Conservation (phyloP, 2,888 invertebrate species). For the Chrysolina haemoptera region DNA sequence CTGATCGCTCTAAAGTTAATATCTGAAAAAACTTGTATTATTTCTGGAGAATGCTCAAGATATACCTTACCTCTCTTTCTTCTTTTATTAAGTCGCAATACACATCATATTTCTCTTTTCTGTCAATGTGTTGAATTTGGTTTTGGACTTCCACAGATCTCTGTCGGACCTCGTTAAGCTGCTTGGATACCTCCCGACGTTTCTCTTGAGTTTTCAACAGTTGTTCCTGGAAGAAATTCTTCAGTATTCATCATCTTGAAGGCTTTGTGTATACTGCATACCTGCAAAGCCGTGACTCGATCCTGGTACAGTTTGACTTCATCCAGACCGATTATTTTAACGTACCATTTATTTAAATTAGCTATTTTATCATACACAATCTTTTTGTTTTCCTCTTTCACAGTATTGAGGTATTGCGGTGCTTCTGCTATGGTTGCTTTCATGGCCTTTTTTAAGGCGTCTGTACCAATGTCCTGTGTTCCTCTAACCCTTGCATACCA, state of each 20-base stretch:
- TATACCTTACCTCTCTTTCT: slow-evolving; percentile 73
- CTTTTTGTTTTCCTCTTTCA: slow-evolving; percentile 58
- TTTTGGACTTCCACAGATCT: slow-evolving; percentile 80
- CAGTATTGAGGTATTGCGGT: slow-evolving; percentile 54
- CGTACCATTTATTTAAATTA: slow-evolving; percentile 76
- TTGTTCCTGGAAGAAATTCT: slow-evolving; percentile 71
- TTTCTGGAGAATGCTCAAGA: neutral
- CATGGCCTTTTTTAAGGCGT: slow-evolving; percentile 54
- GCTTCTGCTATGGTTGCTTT: slow-evolving; percentile 53
- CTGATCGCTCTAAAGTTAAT: slow-evolving; percentile 76
- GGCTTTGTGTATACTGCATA: slow-evolving; percentile 65
- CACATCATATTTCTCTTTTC: slow-evolving; percentile 79
- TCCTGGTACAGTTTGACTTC: slow-evolving; percentile 84
- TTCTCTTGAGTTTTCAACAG: slow-evolving; percentile 78
- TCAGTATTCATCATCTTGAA: neutral
- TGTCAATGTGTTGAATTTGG: slow-evolving; percentile 82
- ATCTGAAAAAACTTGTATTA: slow-evolving; percentile 65
- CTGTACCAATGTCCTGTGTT: slow-evolving; percentile 13
- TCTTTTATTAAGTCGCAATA: slow-evolving; percentile 83
- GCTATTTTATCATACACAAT: slow-evolving; percentile 68
- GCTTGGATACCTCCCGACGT: slow-evolving; percentile 75
- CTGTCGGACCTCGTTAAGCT: slow-evolving; percentile 75
- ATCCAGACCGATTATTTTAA: slow-evolving; percentile 83
- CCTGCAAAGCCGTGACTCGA: slow-evolving; percentile 80
- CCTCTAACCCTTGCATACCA: slow-evolving; percentile 85